phyloP scores from a whole-genome alignment of 1,140 invertebrate genomes.

The Holotrichia oblita region DNA sequence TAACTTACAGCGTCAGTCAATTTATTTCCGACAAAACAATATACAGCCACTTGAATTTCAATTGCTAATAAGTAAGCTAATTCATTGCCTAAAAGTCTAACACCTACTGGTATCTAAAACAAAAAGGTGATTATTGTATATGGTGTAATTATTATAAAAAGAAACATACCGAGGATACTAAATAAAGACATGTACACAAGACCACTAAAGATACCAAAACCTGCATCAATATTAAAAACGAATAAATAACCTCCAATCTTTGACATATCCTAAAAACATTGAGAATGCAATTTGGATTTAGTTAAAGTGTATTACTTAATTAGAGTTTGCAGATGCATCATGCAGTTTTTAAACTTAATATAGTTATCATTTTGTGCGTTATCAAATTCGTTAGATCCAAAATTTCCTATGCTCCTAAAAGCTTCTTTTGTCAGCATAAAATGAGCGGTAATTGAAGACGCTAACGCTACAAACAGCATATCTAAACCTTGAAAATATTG shows the following conservation, averaged over 20 bases:
- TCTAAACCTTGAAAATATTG: slow-evolving; percentile 43
- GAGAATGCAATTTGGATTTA: too few relatives aligned
- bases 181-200: slow-evolving; percentile 44
- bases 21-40: slow-evolving; percentile 45
- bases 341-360: slow-evolving; percentile 37
- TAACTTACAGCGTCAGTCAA: slow-evolving; percentile 38
- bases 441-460: slow-evolving; percentile 40
- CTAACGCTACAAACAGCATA: slow-evolving; percentile 42
- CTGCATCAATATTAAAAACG: slow-evolving; percentile 38
- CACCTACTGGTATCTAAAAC: slow-evolving; percentile 38
- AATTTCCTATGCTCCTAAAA: slow-evolving; percentile 35
- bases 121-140: neutral
- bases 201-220: slow-evolving; percentile 42
- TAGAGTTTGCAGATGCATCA: slow-evolving; percentile 42
- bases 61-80: slow-evolving; percentile 44
- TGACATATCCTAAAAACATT: slow-evolving; percentile 39
- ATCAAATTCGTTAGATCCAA: neutral
- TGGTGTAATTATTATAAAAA: too few relatives aligned
- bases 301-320: slow-evolving; percentile 38
- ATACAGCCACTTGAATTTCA: slow-evolving; percentile 43
- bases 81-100: slow-evolving; percentile 40
- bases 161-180: slow-evolving; percentile 41
- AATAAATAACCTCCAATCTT: slow-evolving; percentile 42
- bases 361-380: too few relatives aligned
- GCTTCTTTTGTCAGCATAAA: slow-evolving; percentile 38